Evolutionary conservation across 2,113 vertebrate species (phyloP).

Genomic region (Mastomys natalensis): DNA sequence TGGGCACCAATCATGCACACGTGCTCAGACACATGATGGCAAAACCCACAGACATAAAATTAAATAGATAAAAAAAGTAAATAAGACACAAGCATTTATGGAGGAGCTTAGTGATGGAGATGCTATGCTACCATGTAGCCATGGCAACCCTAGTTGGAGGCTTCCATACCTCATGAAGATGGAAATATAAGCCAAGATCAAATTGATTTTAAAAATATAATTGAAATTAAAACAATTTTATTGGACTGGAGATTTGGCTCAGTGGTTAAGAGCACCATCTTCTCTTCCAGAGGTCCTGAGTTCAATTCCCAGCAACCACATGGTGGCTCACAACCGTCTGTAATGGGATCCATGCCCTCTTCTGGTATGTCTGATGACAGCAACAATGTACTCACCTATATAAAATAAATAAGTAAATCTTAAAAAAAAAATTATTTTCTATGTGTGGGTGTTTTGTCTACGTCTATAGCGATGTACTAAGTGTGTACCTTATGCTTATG

Average conservation of each 20-base stretch:
- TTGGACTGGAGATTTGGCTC: background rate
- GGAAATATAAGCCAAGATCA: background rate
- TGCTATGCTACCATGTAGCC: background rate
- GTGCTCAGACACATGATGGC: background rate
- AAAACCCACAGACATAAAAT: background rate
- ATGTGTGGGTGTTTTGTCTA: background rate
- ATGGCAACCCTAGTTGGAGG: background rate
- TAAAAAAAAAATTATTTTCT: background rate
- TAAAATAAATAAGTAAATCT: no score
- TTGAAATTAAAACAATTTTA: background rate
- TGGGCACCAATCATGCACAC: background rate
- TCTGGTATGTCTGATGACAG: no score
- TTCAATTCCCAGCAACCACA: no score
- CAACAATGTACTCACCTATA: no score
- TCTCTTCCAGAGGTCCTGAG: no score
- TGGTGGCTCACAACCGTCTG: no score
- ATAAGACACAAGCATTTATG: background rate
- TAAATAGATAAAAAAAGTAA: background rate
- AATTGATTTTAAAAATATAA: background rate
- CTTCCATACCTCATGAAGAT: background rate
- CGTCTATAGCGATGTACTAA: background rate
- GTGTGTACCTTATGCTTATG: background rate
- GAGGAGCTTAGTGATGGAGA: background rate
- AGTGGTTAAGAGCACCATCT: no score
- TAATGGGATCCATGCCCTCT: no score